Conservation (phyloP, 2,888 invertebrate genomes). For the Dryobota labecula region DNA sequence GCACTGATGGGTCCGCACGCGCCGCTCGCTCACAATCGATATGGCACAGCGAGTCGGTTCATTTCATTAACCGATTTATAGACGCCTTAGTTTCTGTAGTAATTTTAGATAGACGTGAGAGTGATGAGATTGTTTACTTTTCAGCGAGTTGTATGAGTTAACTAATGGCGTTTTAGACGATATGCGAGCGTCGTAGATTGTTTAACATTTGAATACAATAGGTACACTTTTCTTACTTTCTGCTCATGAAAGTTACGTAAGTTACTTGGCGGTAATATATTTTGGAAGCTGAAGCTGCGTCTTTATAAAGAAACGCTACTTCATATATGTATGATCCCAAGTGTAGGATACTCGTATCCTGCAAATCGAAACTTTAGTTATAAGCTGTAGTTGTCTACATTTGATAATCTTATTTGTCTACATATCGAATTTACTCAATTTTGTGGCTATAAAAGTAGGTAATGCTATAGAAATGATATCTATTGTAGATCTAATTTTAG, state of each 20-base stretch:
- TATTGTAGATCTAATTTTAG: constrained; percentile 19
- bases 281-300: neutral
- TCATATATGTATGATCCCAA: too few species aligned
- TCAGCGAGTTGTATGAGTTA: constrained; percentile 30
- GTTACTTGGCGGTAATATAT: constrained; percentile 2
- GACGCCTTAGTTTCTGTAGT: constrained; percentile 21
- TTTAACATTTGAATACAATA: constrained; percentile 18
- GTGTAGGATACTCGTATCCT: neutral
- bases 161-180: constrained; percentile 25
- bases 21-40: constrained; percentile 76
- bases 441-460: neutral
- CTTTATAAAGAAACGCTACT: neutral
- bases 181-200: neutral
- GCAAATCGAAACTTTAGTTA: neutral
- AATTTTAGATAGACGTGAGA: constrained; percentile 30
- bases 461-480: neutral
- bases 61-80: constrained; percentile 45
- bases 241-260: neutral
- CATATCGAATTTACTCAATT: neutral
- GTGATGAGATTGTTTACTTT: constrained; percentile 44
- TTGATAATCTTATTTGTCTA: neutral
- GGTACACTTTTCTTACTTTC: constrained; percentile 9
- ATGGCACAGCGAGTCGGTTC: constrained; percentile 48
- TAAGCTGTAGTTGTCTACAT: neutral
- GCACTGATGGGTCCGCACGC: constrained; percentile 82